phyloP scores from a whole-genome alignment of 2,113 vertebrate species.

The Festucalex cinctus region DNA sequence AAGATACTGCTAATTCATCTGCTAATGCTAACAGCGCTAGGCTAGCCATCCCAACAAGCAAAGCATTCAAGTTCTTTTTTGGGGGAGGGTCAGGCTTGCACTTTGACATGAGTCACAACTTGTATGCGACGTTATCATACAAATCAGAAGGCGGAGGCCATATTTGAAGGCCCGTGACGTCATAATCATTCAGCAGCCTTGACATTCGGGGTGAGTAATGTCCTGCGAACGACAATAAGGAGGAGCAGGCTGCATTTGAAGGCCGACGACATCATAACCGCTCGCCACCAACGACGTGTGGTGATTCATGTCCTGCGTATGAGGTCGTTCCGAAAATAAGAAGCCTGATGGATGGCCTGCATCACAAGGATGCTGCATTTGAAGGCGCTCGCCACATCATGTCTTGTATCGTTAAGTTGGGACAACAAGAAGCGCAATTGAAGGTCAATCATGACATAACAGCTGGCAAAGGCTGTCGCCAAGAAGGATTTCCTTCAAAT shows the following conservation, averaged over 20 bases:
- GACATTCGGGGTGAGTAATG: too few species aligned
- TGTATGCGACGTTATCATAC: background rate
- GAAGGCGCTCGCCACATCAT: too few species aligned
- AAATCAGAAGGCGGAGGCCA: background rate
- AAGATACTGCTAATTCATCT: background rate
- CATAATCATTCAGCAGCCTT: background rate
- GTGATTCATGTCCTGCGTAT: too few species aligned
- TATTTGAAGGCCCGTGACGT: background rate
- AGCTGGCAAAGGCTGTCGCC: too few species aligned
- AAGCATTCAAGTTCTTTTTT: background rate
- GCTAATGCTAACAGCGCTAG: background rate
- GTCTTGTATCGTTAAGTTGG: too few species aligned
- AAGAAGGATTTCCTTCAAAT: too few species aligned
- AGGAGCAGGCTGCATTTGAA: background rate
- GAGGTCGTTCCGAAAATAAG: too few species aligned
- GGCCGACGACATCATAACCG: background rate
- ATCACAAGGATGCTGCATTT: too few species aligned
- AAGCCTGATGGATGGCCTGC: background rate
- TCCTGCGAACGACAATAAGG: background rate
- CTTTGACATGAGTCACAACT: background rate
- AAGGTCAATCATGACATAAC: too few species aligned
- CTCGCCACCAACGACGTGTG: background rate
- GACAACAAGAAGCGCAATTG: too few species aligned
- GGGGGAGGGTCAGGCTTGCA: background rate
- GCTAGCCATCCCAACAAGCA: background rate